A percentile compares a stretch with the other conserved stretches of the same genome.
phyloP scores from a whole-genome alignment of 2,888 invertebrate species.

The Byasa hedistus region DNA sequence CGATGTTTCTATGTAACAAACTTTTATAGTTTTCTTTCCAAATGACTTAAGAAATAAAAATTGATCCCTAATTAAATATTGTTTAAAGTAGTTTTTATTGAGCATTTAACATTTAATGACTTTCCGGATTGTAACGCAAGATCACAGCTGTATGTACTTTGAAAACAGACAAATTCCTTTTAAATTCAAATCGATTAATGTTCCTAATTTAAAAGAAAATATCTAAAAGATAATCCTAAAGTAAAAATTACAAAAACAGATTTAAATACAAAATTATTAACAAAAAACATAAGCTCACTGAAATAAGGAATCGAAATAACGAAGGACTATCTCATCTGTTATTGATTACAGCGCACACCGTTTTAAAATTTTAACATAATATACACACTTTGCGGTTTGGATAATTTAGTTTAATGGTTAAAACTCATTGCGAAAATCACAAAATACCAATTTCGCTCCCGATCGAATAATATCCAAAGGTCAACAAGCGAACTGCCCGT shows the following conservation, averaged over 20 bases:
- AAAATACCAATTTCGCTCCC: conserved; percentile 8
- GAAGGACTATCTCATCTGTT: too few relatives aligned
- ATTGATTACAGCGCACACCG: too few relatives aligned
- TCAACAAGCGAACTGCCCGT: conserved; percentile 14
- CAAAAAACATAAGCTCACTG: too few relatives aligned
- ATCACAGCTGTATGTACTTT: conserved; percentile 8
- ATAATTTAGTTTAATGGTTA: not conserved
- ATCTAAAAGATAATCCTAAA: not conserved
- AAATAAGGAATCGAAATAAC: too few relatives aligned
- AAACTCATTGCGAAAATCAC: conserved; percentile 10
- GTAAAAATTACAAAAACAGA: too few relatives aligned
- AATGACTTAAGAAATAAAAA: conserved; percentile 1
- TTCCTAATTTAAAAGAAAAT: not conserved
- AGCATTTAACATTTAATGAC: conserved; percentile 20
- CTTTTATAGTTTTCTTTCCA: not conserved
- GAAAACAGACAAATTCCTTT: not conserved
- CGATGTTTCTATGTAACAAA: not conserved
- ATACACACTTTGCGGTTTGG: not conserved
- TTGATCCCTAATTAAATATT: conserved; percentile 14
- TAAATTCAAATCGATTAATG: not conserved
- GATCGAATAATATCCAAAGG: conserved; percentile 13
- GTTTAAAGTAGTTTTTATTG: conserved; percentile 12
- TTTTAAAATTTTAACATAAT: not conserved
- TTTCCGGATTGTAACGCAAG: conserved; percentile 13
- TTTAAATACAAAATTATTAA: too few relatives aligned